Evolutionary conservation across 1,140 invertebrate genomes (phyloP).

Genomic region (Callitettix versicolor): DNA sequence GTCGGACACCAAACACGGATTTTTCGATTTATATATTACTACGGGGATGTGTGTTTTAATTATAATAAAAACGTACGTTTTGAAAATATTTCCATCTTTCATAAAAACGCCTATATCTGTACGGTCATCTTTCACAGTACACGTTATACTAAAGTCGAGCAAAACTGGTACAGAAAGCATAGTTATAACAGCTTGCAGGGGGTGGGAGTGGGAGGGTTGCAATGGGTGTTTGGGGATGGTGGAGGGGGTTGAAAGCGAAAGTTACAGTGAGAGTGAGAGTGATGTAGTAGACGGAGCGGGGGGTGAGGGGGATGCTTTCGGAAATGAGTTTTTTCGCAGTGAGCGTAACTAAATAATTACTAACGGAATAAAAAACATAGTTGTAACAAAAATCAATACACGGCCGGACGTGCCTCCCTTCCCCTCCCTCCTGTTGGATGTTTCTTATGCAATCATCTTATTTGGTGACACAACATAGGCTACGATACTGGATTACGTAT

Average conservation of each 20-base stretch:
- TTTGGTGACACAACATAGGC: too few species aligned
- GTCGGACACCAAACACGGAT: too few species aligned
- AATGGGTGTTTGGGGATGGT: background rate
- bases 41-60: too few species aligned
- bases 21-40: too few species aligned
- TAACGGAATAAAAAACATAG: constrained; percentile 14
- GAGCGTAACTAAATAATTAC: constrained; percentile 15
- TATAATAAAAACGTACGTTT: too few species aligned
- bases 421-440: background rate
- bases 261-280: background rate
- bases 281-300: background rate
- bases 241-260: background rate
- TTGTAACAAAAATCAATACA: background rate
- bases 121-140: background rate
- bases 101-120: background rate
- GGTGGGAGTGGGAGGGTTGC: background rate
- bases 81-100: too few species aligned
- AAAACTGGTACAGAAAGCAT: too few species aligned
- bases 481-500: too few species aligned
- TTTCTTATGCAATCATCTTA: too few species aligned
- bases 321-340: constrained; percentile 5
- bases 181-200: too few species aligned
- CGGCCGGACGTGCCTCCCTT: background rate
- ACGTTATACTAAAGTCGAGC: background rate
- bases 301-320: background rate